These are phyloP conservation scores for Eristalis pertinax DNA, from an alignment of 2,888 invertebrate species.

Conservation along the genomic window DNA sequence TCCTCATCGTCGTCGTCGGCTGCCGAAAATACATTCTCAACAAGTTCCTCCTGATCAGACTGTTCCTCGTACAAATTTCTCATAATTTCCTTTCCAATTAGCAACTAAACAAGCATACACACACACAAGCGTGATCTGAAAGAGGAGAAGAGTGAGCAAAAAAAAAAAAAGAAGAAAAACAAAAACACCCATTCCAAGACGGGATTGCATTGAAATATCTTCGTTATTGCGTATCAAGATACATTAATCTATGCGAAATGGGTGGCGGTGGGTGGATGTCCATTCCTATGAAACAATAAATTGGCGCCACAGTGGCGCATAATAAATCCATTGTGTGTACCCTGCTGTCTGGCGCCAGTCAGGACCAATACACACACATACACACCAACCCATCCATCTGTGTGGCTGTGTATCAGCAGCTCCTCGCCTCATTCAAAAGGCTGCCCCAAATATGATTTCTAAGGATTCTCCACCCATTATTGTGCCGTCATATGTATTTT, in stretches of 20 bases:
- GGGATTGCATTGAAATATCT: slow-evolving; percentile 13
- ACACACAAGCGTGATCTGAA: slow-evolving; percentile 55
- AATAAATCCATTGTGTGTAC: slow-evolving; percentile 67
- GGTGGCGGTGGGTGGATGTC: neutral
- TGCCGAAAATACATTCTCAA: slow-evolving; percentile 73
- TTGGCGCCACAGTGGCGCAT: slow-evolving; percentile 72
- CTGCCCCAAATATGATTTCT: slow-evolving; percentile 61
- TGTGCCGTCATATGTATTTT: slow-evolving; percentile 44
- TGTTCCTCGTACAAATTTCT: slow-evolving; percentile 60
- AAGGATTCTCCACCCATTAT: slow-evolving; percentile 45
- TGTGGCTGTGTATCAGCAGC: neutral
- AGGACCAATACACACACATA: slow-evolving; percentile 50
- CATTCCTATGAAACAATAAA: slow-evolving; percentile 49
- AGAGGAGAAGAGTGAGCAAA: neutral
- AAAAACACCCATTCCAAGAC: neutral
- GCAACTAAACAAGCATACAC: slow-evolving; percentile 7
- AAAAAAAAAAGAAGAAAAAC: neutral
- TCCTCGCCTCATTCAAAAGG: slow-evolving; percentile 28
- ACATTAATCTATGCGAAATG: slow-evolving; percentile 49
- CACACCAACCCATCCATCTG: neutral
- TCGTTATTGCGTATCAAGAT: slow-evolving; percentile 30
- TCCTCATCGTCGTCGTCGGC: slow-evolving; percentile 73
- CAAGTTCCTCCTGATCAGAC: slow-evolving; percentile 75
- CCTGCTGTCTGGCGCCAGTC: slow-evolving; percentile 69
- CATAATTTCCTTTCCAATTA: slow-evolving; percentile 53